phyloP scores from a whole-genome alignment of 2,113 vertebrate genomes.

The Gavialis gangeticus region DNA sequence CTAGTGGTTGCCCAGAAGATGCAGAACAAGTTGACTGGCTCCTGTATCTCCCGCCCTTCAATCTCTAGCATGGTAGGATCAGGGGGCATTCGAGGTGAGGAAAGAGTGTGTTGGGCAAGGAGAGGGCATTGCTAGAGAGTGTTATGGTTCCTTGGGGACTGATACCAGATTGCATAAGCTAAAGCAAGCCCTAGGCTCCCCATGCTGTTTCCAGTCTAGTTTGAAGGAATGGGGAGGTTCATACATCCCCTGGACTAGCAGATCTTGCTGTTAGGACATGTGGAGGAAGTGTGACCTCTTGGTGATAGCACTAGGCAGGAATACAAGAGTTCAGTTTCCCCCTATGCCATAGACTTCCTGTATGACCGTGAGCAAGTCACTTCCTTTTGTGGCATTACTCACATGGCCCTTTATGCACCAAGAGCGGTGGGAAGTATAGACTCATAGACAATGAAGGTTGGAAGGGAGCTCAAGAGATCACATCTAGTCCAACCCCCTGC shows the following conservation, averaged over 20 bases:
- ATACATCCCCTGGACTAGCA: neutral
- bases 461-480: too few relatives aligned
- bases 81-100: neutral
- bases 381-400: neutral
- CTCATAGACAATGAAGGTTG: too few relatives aligned
- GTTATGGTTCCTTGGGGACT: neutral
- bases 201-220: neutral
- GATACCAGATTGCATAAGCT: too few relatives aligned
- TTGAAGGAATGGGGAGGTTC: neutral
- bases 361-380: rapidly evolving
- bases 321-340: neutral
- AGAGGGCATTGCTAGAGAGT: rapidly evolving
- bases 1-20: rapidly evolving
- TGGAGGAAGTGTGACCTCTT: neutral
- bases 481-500: too few relatives aligned
- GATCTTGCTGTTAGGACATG: neutral
- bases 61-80: neutral
- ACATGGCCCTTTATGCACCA: neutral
- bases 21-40: neutral
- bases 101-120: neutral
- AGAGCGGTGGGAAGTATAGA: neutral
- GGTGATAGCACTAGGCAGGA: rapidly evolving
- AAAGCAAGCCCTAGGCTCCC: too few relatives aligned
- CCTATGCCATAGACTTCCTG: neutral
- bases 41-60: neutral